These are phyloP conservation scores for Pseudomyrmex cubaensis DNA, from an alignment of 1,140 invertebrate species.

Conservation along the genomic window DNA sequence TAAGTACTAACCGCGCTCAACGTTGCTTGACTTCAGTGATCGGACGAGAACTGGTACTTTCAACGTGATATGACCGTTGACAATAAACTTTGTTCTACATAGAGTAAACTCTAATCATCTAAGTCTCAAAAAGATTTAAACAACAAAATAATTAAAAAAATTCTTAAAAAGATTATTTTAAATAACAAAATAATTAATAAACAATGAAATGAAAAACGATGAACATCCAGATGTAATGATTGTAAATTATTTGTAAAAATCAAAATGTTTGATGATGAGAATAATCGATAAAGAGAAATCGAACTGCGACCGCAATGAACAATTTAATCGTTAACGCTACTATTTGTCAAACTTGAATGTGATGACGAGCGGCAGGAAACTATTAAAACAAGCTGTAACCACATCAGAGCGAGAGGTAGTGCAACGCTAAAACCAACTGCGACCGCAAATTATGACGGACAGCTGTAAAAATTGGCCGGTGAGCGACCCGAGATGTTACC, in stretches of 20 bases:
- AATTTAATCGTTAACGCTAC: constrained; percentile 21
- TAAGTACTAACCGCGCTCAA: too few relatives aligned
- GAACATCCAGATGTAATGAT: not conserved
- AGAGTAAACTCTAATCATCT: too few relatives aligned
- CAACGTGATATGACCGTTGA: too few relatives aligned
- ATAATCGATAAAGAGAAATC: not conserved
- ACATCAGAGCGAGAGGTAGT: constrained; percentile 6
- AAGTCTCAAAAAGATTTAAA: not conserved
- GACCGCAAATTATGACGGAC: constrained; percentile 40
- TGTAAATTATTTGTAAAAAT: not conserved
- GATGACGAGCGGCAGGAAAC: constrained; percentile 15
- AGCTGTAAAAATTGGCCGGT: constrained; percentile 53
- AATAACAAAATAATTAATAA: not conserved
- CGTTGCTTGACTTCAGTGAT: too few relatives aligned
- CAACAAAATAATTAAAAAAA: not conserved
- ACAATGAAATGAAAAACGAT: too few relatives aligned
- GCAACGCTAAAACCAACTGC: constrained; percentile 29
- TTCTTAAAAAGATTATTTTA: too few relatives aligned
- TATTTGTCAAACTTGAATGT: constrained; percentile 31
- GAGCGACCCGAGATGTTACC: constrained; percentile 45
- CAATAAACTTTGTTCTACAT: too few relatives aligned
- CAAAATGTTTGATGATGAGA: not conserved
- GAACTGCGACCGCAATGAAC: not conserved
- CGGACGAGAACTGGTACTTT: too few relatives aligned
- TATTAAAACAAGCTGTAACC: constrained; percentile 47